Base-by-base conservation (phyloP, 2,797 vertebrate genomes). In the Pipistrellus kuhlii region DNA sequence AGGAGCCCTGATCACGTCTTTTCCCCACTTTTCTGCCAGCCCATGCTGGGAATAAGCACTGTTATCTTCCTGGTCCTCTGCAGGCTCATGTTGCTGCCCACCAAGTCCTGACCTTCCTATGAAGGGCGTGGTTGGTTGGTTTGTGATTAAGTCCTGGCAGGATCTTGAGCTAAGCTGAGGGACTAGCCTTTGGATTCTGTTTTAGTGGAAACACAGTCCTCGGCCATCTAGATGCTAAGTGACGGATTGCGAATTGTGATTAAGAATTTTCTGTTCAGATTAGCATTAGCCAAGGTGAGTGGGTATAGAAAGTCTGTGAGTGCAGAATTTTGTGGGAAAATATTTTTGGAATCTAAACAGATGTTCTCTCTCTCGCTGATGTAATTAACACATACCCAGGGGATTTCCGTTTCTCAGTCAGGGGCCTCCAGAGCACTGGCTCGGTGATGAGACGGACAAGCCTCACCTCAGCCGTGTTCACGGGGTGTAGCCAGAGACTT, bases 281-380 rank as follows among this genome's bases (percentile, higher is more conserved):
- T 44, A 90, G 21, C 72, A 32, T 88, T 77, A 44, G 44, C 80
- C 48, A 83, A 9, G 57, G 62, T 41, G 71, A 68, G 30, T 71
- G 64, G 18, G 0, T 83, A 27, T 25, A 69, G 59, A 86, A 93
- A 91, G 55, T 44, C 77, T 0, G 1, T 68, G 35, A 62, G 48
- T 81, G 35, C 46, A 84, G 44, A 77, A 88, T 84, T 90, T 76
- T 77, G 51, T 86, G 75, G 77, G 78, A 73, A 80, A 57, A n/a
- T 91, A 57, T 64, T 94, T 93, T 72, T 81, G 62, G 71, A 32
- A 90, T 86, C 73, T 76, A 44, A 88, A 38, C 32, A 93, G 48
- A 53, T 90, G 46, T 81, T 85, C 48, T 44, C 2, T 88, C 55
- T 66, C 8, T 30, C 46, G 11, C 41, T 75, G 66, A 59, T 87